These are phyloP conservation scores for Glyptemys insculpta DNA, from an alignment of 2,797 vertebrate species.

Conservation along the genomic window DNA sequence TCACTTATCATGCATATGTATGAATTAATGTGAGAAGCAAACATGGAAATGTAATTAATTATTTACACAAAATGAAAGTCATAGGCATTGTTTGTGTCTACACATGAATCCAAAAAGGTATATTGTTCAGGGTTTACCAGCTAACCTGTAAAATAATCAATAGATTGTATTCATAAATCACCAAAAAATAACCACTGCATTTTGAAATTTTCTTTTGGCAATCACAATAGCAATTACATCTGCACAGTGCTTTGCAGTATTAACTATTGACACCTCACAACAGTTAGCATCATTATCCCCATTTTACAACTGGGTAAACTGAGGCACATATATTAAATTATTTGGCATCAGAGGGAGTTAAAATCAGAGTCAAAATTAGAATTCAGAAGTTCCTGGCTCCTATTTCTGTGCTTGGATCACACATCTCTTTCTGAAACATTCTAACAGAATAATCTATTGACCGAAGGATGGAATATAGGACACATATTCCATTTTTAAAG, in stretches of 20 bases:
- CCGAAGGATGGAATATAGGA: neutral
- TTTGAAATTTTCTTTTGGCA: slow-evolving; percentile 52
- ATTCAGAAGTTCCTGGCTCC: neutral
- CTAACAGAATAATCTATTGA: neutral
- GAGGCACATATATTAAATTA: neutral
- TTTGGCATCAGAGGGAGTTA: no score
- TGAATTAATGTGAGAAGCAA: neutral
- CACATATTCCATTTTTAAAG: neutral
- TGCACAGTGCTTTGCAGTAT: no score
- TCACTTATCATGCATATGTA: neutral
- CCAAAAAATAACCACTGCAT: slow-evolving; percentile 47
- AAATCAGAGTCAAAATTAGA: neutral
- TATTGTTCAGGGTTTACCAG: neutral
- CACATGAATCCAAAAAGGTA: neutral
- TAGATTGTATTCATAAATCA: slow-evolving; percentile 9
- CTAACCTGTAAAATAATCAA: neutral
- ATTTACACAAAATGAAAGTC: neutral
- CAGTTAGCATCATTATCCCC: neutral
- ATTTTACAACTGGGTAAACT: neutral
- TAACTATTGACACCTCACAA: neutral
- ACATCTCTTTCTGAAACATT: neutral
- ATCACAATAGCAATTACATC: neutral
- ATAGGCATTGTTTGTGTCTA: neutral
- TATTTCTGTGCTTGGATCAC: neutral
- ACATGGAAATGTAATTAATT: slow-evolving; percentile 21